phyloP scores from a whole-genome alignment of 1,140 invertebrate species.

The Spodoptera litura region DNA sequence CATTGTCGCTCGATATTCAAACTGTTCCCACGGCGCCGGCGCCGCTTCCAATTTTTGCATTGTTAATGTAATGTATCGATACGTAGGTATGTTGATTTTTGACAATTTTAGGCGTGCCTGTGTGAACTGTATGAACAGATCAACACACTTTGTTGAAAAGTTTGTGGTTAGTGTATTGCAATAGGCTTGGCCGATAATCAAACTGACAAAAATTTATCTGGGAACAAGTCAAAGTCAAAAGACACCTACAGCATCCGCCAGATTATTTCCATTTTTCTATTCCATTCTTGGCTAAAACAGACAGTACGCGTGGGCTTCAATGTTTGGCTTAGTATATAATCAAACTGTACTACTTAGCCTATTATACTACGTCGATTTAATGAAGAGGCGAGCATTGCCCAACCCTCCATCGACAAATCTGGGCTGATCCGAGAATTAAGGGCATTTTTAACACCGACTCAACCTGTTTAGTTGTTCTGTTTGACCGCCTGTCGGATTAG shows the following conservation, averaged over 20 bases:
- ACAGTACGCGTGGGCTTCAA: background rate
- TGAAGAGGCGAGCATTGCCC: slow-evolving; percentile 14
- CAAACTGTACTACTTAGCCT: background rate
- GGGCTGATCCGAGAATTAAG: slow-evolving; percentile 23
- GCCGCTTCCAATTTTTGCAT: slow-evolving; percentile 27
- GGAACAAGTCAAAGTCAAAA: too few relatives aligned
- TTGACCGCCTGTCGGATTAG: slow-evolving; percentile 50
- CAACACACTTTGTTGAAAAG: too few relatives aligned
- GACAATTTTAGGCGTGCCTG: slow-evolving; percentile 13
- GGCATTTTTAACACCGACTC: background rate
- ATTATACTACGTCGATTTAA: background rate
- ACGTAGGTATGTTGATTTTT: slow-evolving; percentile 16
- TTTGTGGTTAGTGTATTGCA: too few relatives aligned
- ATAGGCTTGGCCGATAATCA: too few relatives aligned
- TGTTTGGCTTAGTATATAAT: background rate
- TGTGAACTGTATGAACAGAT: background rate
- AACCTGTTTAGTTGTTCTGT: slow-evolving; percentile 41
- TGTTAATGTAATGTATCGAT: background rate
- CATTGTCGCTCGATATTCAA: background rate
- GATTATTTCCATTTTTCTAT: too few relatives aligned
- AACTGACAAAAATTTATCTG: too few relatives aligned
- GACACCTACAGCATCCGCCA: too few relatives aligned
- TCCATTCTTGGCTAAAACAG: background rate
- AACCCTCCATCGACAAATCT: slow-evolving; percentile 10
- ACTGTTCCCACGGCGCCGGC: slow-evolving; percentile 28